phyloP scores from a whole-genome alignment of 2,113 vertebrate species.

The Penelope pileata region DNA sequence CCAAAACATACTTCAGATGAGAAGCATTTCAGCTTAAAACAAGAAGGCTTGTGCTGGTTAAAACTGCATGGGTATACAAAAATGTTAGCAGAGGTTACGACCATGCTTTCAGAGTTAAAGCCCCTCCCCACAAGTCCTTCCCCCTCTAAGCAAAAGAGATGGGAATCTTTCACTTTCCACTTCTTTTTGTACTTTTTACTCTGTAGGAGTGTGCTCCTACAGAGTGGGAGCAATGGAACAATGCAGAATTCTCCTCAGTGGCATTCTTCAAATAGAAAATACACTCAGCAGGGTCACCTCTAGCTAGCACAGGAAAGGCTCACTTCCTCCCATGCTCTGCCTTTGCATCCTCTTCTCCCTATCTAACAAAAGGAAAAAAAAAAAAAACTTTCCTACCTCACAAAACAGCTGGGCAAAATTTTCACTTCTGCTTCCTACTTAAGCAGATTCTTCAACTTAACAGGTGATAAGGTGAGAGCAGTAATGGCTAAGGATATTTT shows the following conservation, averaged over 20 bases:
- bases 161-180: background rate
- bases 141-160: background rate
- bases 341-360: background rate
- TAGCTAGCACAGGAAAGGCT: background rate
- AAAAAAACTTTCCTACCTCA: background rate
- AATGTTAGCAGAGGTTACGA: background rate
- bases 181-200: background rate
- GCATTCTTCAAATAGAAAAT: background rate
- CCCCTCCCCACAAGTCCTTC: background rate
- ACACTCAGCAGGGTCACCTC: background rate
- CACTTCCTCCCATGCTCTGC: background rate
- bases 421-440: background rate
- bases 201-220: background rate
- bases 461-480: background rate
- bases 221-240: too few species aligned
- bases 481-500: background rate
- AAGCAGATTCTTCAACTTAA: background rate
- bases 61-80: background rate
- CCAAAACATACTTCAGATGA: background rate
- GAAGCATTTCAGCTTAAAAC: background rate
- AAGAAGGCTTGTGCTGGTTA: background rate
- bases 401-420: background rate
- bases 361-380: background rate
- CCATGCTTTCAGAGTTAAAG: background rate
- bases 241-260: rapidly evolving